These are phyloP conservation scores for Mixornis gularis DNA, from an alignment of 2,113 vertebrate genomes.

Conservation along the genomic window DNA sequence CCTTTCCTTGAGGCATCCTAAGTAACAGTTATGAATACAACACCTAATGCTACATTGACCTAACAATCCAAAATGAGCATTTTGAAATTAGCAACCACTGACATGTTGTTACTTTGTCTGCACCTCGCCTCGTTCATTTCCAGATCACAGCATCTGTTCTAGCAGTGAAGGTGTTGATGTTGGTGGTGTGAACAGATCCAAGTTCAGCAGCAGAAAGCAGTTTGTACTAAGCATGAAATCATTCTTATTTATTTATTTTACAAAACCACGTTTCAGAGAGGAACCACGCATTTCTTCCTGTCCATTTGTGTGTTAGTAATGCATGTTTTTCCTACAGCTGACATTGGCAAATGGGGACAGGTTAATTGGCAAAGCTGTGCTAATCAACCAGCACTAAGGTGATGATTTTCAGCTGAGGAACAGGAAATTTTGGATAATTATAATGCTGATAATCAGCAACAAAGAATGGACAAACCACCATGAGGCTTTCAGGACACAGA, in stretches of 20 bases:
- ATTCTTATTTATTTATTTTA: not conserved
- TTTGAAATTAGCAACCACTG: not conserved
- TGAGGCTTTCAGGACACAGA: not conserved
- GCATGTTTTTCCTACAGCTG: not conserved
- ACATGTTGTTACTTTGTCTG: not conserved
- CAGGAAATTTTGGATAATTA: not conserved
- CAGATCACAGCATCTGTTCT: not conserved
- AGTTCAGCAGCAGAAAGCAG: not conserved
- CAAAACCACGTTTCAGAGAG: not conserved
- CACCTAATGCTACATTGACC: not conserved
- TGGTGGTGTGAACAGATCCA: not conserved
- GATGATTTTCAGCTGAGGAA: not conserved
- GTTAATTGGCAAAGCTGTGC: not conserved
- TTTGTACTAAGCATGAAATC: not conserved
- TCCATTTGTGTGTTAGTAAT: not conserved
- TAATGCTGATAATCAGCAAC: not conserved
- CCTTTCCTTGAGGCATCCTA: not conserved
- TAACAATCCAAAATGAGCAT: not conserved
- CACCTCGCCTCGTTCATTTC: not conserved
- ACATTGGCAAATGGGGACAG: not conserved
- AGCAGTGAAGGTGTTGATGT: not conserved
- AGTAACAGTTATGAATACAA: not conserved
- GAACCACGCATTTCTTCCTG: not conserved
- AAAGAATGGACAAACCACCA: not conserved
- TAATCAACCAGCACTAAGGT: not conserved